Base-by-base conservation (phyloP, 1,140 invertebrate genomes). In the Drosophila melanica region DNA sequence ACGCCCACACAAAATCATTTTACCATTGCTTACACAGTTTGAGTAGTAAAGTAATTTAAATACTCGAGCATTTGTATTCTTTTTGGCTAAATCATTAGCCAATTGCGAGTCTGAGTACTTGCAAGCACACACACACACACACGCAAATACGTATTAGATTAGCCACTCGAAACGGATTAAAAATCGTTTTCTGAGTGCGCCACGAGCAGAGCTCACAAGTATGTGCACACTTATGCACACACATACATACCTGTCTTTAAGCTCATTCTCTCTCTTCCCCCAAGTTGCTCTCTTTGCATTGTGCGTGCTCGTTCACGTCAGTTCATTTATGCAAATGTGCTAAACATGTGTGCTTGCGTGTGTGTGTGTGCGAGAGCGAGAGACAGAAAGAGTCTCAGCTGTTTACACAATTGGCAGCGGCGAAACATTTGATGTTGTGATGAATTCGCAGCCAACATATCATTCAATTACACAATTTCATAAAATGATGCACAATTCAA, bases 391-490 rank as follows among this genome's bases (percentile, higher is more conserved):
- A 54, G 23, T 57, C 47, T 33, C 51, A 42, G 37, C 51, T 66
- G 69, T 71, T 71, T 20, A 42, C 39, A 58, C 53, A 72, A 72
- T 72, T 72, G 68, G 51, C 60, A 33, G 23, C 16, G 33, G 18
- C 20, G 41, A 23, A 23, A 23, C 20, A 23, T 12, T 44, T 48
- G 50, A 60, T 70, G 68, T n/a, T 39, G 39, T 58, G 69, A 72
- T 72, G 66, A 72, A 72, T 51, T 72, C 30, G 69, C 62, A 51
- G 11, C 53, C 35, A 58, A 16, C 35, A 58, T 16, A 37, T 35
- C 54, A 44, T 58, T 66, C 69, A 72, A 72, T 72, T 72, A 66
- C 69, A 66, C 69, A 66, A 72, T 65, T 66, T 66, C 37, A 44
- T 51, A 14, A 57, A 65, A 42, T 66, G 42, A 48, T 71, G 45